A percentile compares a stretch with the other conserved stretches of the same genome.
Conservation (phyloP, 2,888 invertebrate genomes). For the Amphipyra tragopoginis region DNA sequence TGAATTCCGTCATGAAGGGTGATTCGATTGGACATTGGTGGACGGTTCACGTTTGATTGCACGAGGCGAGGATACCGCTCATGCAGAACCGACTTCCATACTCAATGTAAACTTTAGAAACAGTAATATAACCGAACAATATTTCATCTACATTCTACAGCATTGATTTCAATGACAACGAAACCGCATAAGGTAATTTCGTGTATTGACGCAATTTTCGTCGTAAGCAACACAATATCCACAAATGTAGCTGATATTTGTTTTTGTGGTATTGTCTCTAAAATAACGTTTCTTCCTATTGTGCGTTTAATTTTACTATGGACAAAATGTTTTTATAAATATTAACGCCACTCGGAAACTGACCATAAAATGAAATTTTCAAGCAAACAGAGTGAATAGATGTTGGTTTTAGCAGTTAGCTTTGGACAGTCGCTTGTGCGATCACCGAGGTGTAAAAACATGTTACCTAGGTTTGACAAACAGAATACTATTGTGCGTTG, state of each 20-base stretch:
- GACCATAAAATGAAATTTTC: conserved; percentile 38
- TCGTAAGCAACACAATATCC: conserved; percentile 19
- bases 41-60: conserved; percentile 82
- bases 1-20: conserved; percentile 74
- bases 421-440: conserved; percentile 4
- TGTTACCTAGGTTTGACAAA: too few relatives aligned
- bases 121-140: conserved; percentile 45
- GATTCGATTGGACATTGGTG: conserved; percentile 74
- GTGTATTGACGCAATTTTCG: conserved; percentile 26
- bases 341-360: conserved; percentile 8
- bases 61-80: conserved; percentile 78
- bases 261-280: conserved; percentile 27
- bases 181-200: conserved; percentile 47
- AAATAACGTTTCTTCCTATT: conserved; percentile 13
- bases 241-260: conserved; percentile 19
- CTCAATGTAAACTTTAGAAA: conserved; percentile 46
- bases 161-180: conserved; percentile 44
- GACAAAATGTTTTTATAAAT: neutral
- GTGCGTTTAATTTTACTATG: conserved; percentile 3
- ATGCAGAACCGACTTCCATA: conserved; percentile 75
- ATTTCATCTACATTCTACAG: conserved; percentile 35
- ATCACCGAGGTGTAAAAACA: neutral
- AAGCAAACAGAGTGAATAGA: conserved; percentile 22
- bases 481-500: too few relatives aligned
- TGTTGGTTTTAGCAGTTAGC: conserved; percentile 23